phyloP scores from a whole-genome alignment of 2,797 vertebrate genomes.

The Lagorchestes hirsutus region DNA sequence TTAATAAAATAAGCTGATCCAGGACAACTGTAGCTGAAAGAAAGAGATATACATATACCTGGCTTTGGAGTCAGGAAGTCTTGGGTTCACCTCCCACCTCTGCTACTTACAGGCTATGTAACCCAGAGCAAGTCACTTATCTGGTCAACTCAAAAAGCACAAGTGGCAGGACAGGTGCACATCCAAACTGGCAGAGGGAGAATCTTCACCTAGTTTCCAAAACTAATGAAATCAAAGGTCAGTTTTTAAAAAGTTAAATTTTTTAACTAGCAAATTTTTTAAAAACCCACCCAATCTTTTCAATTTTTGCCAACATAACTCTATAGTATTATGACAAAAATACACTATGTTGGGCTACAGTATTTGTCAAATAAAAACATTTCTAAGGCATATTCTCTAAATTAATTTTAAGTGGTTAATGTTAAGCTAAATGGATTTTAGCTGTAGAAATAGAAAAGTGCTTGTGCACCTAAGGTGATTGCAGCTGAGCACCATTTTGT shows the following conservation, averaged over 20 bases:
- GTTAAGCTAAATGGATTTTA: constrained; percentile 20
- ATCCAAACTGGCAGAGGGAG: background rate
- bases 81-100: no score
- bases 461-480: background rate
- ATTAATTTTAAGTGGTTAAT: constrained; percentile 41
- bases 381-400: constrained; percentile 26
- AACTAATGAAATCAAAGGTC: background rate
- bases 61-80: no score
- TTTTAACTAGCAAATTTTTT: no score
- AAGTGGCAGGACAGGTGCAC: background rate
- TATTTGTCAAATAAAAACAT: constrained; percentile 51
- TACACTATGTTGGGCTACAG: background rate
- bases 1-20: background rate
- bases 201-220: background rate
- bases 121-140: no score
- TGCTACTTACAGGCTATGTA: no score
- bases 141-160: background rate
- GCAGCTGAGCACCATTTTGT: background rate
- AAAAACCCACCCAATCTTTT: background rate
- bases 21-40: background rate
- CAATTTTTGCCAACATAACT: background rate
- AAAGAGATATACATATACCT: background rate
- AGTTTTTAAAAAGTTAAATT: background rate
- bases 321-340: background rate
- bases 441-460: constrained; percentile 4